These are phyloP conservation scores for Heliangelus exortis DNA, from an alignment of 2,797 vertebrate species.

Conservation along the genomic window DNA sequence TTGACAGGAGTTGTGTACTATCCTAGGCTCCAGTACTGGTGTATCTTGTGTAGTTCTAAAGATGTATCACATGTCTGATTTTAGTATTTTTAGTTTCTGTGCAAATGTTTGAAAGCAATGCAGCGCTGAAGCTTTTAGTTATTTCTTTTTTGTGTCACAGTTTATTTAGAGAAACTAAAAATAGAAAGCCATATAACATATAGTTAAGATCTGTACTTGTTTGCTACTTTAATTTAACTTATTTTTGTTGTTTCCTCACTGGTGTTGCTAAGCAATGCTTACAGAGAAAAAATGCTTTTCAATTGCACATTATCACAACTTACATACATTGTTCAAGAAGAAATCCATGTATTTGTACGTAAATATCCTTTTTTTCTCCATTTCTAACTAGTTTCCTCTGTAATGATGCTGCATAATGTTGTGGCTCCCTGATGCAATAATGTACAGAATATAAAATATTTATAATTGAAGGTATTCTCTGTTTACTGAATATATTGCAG, in stretches of 20 bases:
- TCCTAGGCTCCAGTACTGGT: slow-evolving; percentile 81
- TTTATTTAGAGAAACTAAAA: slow-evolving; percentile 78
- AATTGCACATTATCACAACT: slow-evolving; percentile 74
- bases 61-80: slow-evolving; percentile 75
- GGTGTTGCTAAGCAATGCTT: slow-evolving; percentile 75
- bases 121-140: slow-evolving; percentile 75
- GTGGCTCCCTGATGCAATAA: slow-evolving; percentile 94
- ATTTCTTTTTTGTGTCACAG: slow-evolving; percentile 72
- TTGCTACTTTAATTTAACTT: slow-evolving; percentile 80
- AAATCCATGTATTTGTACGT: slow-evolving; percentile 75
- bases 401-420: slow-evolving; percentile 81
- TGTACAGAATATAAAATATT: slow-evolving; percentile 89
- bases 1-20: slow-evolving; percentile 81
- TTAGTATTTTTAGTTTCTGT: slow-evolving; percentile 77
- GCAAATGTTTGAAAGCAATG: slow-evolving; percentile 79
- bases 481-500: slow-evolving; percentile 80
- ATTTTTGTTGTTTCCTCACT: slow-evolving; percentile 78
- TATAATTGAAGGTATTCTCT: slow-evolving; percentile 83
- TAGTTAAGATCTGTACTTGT: slow-evolving; percentile 77
- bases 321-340: slow-evolving; percentile 64
- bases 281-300: slow-evolving; percentile 72
- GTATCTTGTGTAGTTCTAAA: slow-evolving; percentile 83
- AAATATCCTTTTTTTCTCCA: slow-evolving; percentile 70
- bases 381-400: slow-evolving; percentile 79
- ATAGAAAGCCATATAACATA: slow-evolving; percentile 86